These are phyloP conservation scores for Campoplex nolae DNA, from an alignment of 2,888 invertebrate species.

Conservation along the genomic window DNA sequence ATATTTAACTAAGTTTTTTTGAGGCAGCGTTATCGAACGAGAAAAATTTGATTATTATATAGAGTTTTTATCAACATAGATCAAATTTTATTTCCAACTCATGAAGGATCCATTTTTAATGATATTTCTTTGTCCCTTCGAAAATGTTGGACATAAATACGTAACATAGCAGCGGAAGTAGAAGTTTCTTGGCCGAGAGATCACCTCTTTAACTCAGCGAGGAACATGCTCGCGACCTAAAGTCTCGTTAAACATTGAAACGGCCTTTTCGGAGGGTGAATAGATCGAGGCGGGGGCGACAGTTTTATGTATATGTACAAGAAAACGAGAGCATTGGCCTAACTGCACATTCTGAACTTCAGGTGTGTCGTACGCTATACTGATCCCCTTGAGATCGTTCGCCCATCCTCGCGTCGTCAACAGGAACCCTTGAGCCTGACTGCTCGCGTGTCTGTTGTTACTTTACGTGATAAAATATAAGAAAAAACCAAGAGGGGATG, in stretches of 20 bases:
- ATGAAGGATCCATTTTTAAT: not conserved
- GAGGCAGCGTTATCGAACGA: not conserved
- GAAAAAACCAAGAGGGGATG: not conserved
- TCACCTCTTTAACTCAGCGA: not conserved
- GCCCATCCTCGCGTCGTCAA: slow-evolving; percentile 4
- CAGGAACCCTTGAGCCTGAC: slow-evolving; percentile 15
- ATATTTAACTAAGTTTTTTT: not conserved
- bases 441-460: slow-evolving; percentile 27
- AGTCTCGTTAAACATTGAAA: slow-evolving; percentile 50
- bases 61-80: not conserved
- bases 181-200: not conserved
- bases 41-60: too few species aligned
- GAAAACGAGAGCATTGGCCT: slow-evolving; percentile 22
- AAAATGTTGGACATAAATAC: not conserved
- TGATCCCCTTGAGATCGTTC: slow-evolving; percentile 38
- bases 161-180: not conserved
- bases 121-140: not conserved
- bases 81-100: not conserved
- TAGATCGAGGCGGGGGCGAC: slow-evolving; percentile 37
- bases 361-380: not conserved
- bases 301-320: slow-evolving; percentile 3
- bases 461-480: not conserved
- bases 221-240: slow-evolving; percentile 5
- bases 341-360: slow-evolving; percentile 30
- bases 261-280: slow-evolving; percentile 44